These are phyloP conservation scores for Platichthys flesus DNA, from an alignment of 2,113 vertebrate species.

Conservation along the genomic window DNA sequence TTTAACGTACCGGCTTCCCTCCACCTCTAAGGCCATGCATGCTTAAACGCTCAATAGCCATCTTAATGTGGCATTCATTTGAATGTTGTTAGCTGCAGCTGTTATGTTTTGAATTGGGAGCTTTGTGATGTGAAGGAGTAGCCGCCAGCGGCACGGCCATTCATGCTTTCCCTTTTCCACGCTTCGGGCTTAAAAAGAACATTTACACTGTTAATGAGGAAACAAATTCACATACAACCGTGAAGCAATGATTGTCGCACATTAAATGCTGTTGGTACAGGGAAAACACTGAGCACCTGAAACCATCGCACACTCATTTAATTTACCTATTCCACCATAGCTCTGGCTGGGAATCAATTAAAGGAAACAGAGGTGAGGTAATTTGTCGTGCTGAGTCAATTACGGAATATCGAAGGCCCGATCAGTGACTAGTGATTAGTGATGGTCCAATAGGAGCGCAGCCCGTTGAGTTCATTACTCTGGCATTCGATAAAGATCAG, in stretches of 20 bases:
- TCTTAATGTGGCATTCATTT: conserved; percentile 58
- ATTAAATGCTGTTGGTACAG: conserved; percentile 46
- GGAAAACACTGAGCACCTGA: conserved; percentile 58
- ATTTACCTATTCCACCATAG: conserved; percentile 50
- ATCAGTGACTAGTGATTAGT: conserved; percentile 70
- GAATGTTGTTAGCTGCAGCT: conserved; percentile 58
- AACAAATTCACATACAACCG: conserved; percentile 56
- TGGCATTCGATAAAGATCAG: conserved; percentile 65
- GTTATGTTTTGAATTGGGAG: conserved; percentile 50
- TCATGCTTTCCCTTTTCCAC: conserved; percentile 45
- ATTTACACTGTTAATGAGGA: conserved; percentile 64
- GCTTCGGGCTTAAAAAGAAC: conserved; percentile 15
- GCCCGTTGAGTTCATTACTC: conserved; percentile 75
- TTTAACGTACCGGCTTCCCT: conserved; percentile 86
- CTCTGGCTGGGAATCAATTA: conserved; percentile 63
- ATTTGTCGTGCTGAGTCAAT: conserved; percentile 71
- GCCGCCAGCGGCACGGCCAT: conserved; percentile 7
- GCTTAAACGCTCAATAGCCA: conserved; percentile 63
- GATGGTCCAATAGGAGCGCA: conserved; percentile 58
- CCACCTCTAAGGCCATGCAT: conserved; percentile 76
- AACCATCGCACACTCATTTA: conserved; percentile 45
- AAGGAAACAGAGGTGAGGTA: conserved; percentile 52
- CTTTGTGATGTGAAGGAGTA: conserved; percentile 41
- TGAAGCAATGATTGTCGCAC: conserved; percentile 44
- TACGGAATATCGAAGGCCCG: conserved; percentile 56